Base-by-base conservation (phyloP, 2,113 vertebrate species). In the Tringa solitaria region DNA sequence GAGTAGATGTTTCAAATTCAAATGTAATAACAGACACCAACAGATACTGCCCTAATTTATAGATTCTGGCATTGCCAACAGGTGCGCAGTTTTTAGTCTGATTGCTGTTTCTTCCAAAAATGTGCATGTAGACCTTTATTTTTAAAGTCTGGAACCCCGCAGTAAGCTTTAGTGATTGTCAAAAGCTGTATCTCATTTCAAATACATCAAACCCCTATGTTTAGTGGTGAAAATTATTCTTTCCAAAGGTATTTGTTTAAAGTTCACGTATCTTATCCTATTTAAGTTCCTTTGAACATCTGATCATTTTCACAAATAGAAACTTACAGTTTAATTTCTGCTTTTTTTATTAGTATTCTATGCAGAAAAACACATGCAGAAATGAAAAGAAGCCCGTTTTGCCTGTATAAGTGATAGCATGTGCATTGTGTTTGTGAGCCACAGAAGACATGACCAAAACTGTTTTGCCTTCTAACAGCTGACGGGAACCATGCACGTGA, bases 1-100 rank as follows among this genome's bases (percentile, higher is more conserved):
- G 14, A 90, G 57, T 94, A 95, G 95, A 93, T 95, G 89, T 94
- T 97, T 97, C 95, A 97, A 92, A 98, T 97, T 97, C 95, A 98
- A 96, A 97, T 97, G 81, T 94, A 97, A 89, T 96, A 97, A 96
- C 86, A 97, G 97, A 95, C 84, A 92, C 87, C 87, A 96, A 94
- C 39, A 97, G 87, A 70, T 84, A 84, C 60, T 94, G 57, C 87
- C 96, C 91, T 95, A 96, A 97, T 97, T 97, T 95, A 89, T 57
- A 85, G 61, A 97, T 86, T 95, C 90, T 89, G 72, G 56, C 48
- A 74, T 93, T 95, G 70, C 85, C 92, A 95, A 94, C 95, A 98
- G 95, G 96, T 98, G 91, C 89, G 96, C 85, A 91, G 68, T 91
- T 97, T 87, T 87, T 89, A 77, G 46, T 67, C 70, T 91, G 87